These are phyloP conservation scores for Enchytraeus crypticus DNA, from an alignment of 2,888 invertebrate genomes.

Conservation along the genomic window DNA sequence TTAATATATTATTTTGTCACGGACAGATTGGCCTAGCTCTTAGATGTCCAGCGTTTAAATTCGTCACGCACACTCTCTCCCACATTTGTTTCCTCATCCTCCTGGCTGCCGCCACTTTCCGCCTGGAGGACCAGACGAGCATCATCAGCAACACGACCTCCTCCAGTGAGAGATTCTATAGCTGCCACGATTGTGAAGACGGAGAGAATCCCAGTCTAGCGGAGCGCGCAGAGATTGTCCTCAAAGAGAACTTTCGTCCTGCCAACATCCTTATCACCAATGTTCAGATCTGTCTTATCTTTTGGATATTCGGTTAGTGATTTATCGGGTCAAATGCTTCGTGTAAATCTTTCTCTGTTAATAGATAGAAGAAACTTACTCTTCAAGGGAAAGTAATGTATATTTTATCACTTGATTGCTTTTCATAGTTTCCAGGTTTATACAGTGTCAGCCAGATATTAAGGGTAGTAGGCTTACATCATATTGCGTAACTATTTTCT, in stretches of 20 bases:
- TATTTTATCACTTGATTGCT: no score
- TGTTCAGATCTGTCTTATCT: no score
- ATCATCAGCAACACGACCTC: constrained; percentile 27
- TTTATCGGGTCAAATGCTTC: no score
- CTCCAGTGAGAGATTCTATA: constrained; percentile 15
- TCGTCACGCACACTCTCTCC: constrained; percentile 61
- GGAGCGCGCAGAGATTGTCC: constrained; percentile 16
- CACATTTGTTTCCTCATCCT: constrained; percentile 61
- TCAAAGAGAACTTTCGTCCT: constrained; percentile 31
- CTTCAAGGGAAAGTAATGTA: no score
- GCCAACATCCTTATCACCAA: constrained; percentile 46
- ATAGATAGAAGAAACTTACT: no score
- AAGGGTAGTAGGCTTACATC: no score
- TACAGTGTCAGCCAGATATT: no score
- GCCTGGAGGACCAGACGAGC: constrained; percentile 18
- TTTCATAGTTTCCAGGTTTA: no score
- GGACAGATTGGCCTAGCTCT: constrained; percentile 45
- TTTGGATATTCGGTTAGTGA: constrained; percentile 46
- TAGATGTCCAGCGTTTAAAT: constrained; percentile 62
- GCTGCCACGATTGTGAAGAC: constrained; percentile 31
- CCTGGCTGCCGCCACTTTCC: constrained; percentile 60
- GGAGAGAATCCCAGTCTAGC: constrained; percentile 33
- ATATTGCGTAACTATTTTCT: no score
- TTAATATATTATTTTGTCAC: no score
- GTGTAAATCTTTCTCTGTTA: no score